phyloP scores from a whole-genome alignment of 2,797 vertebrate genomes.

The Poliocrania exsul region DNA sequence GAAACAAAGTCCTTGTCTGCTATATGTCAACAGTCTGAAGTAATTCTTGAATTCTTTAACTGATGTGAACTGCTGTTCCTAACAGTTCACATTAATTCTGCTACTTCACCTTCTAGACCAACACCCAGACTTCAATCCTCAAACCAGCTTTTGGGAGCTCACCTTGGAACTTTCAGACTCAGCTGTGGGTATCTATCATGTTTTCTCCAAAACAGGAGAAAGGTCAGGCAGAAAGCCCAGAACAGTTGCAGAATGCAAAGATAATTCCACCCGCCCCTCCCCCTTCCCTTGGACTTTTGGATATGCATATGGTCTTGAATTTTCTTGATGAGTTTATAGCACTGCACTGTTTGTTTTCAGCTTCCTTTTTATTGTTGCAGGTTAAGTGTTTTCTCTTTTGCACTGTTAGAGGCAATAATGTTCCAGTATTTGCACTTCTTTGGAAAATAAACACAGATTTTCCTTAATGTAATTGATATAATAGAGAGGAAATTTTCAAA shows the following conservation, averaged over 20 bases:
- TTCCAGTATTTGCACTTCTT: background rate
- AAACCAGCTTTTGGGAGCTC: background rate
- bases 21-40: background rate
- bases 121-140: background rate
- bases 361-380: background rate
- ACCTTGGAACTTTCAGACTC: background rate
- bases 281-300: background rate
- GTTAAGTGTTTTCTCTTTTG: background rate
- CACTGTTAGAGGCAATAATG: background rate
- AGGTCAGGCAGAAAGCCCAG: background rate
- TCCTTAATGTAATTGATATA: background rate
- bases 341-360: background rate
- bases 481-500: background rate
- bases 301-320: background rate
- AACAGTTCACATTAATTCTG: background rate
- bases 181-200: background rate
- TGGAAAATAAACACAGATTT: conserved; percentile 7
- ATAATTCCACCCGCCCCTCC: too few relatives aligned
- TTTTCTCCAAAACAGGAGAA: background rate
- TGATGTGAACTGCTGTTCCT: background rate
- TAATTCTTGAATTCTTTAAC: background rate
- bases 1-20: background rate
- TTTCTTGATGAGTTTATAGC: background rate
- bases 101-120: background rate
- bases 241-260: background rate